Conservation (phyloP, 2,113 vertebrate genomes). For the Cavia porcellus region DNA sequence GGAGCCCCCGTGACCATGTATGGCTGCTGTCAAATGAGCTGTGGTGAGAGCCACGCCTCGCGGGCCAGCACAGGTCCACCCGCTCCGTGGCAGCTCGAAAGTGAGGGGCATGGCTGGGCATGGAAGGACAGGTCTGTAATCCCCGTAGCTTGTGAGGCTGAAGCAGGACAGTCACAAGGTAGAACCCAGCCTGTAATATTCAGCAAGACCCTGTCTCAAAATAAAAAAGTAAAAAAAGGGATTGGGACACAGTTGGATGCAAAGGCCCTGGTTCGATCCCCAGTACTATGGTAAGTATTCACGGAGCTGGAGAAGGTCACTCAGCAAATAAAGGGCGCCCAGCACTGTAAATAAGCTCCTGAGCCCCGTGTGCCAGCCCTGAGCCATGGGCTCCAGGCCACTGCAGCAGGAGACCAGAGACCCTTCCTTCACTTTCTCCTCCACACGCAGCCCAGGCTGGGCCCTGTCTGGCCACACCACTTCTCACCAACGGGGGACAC, state of each 20-base stretch:
- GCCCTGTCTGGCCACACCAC: background rate
- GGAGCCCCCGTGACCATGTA: constrained; percentile 18
- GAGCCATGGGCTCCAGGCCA: background rate
- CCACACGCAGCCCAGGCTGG: background rate
- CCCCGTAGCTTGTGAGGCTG: background rate
- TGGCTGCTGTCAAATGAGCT: background rate
- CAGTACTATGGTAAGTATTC: background rate
- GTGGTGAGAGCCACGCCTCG: background rate
- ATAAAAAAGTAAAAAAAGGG: background rate
- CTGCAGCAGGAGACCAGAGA: background rate
- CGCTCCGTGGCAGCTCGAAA: background rate
- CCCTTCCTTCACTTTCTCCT: background rate
- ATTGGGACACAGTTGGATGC: no score
- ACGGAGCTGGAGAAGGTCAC: background rate
- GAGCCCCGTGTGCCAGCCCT: background rate
- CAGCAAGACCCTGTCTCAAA: background rate
- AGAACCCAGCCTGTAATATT: background rate
- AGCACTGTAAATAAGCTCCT: background rate
- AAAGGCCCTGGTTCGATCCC: background rate
- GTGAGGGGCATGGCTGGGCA: background rate
- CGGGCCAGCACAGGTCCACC: background rate
- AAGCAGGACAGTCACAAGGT: background rate
- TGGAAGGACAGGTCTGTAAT: no score
- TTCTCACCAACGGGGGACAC: background rate
- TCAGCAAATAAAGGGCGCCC: background rate